Base-by-base conservation (phyloP, 1,140 invertebrate species). In the Dendrolimus punctatus region DNA sequence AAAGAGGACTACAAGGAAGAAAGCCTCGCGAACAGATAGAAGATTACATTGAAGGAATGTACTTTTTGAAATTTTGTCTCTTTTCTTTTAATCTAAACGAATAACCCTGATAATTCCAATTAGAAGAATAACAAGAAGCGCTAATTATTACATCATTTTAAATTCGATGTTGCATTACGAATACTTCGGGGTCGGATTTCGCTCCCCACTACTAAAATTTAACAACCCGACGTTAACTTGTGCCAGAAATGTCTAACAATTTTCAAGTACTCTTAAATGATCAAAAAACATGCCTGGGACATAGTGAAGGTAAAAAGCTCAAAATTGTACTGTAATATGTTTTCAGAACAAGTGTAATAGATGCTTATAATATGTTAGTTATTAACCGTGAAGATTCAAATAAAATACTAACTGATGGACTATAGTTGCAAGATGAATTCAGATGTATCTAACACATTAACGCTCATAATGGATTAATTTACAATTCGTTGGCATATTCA, bases 51-150 rank as follows among this genome's bases (percentile, higher is more conserved):
- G 60, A 69, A 73, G 62, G 59, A 69, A 69, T 66, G 62, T 64
- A 64, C 62, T 55, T 39, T 39, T 40, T 39, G 48, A 49, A 40
- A 37, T 43, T 43, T 6, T 43, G 8, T 51, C 55, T 52, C 58
- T 68, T 64, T 53, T 66, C 68, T 54, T 51, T 44, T 51, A 40
- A 56, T 62, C 57, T 64, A 64, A 71, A 73, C 42, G 51, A 49
- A 49, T 58, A 83, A 85, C 82, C 80, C 82, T 85, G 82, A 82
- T 84, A 76, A 81, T 76, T 82, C 82, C 82, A 85, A 85, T 79
- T 74, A 73, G 77, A 76, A 74, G 57, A 68, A 73, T 71, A 78
- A 80, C 77, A 80, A 79, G 72, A 80, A 81, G 78, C 75, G 71
- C 68, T 82, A 78, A 65, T 59, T 50, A 67, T 73, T 64, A 78